A percentile compares a stretch with the other conserved stretches of the same genome.
Conservation (phyloP, 92 coral and sea anemone species). For the Bergia sp. region DNA sequence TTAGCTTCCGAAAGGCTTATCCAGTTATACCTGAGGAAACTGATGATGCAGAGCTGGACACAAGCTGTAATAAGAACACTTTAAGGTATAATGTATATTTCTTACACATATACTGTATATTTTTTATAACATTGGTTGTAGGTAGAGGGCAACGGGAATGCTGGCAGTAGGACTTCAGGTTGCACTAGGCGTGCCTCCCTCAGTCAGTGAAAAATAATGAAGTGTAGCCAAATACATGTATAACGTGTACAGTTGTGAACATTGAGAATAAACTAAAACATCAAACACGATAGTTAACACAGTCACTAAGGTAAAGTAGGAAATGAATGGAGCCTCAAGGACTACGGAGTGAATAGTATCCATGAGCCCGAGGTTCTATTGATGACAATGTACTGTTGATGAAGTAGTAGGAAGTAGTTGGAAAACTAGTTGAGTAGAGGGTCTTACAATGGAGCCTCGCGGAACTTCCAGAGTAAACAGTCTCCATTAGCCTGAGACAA, state of each 20-base stretch:
- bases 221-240: too few relatives aligned
- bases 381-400: too few relatives aligned
- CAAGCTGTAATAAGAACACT: not conserved
- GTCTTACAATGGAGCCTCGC: not conserved
- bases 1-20: constrained; percentile 31
- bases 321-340: not conserved
- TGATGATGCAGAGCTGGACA: not conserved
- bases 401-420: too few relatives aligned
- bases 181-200: not conserved
- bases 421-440: not conserved
- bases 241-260: not conserved
- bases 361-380: too few relatives aligned
- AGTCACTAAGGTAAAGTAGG: not conserved
- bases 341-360: too few relatives aligned
- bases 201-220: not conserved
- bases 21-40: constrained; percentile 20
- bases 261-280: too few relatives aligned
- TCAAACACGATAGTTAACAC: not conserved
- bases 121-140: not conserved
- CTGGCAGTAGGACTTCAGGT: not conserved
- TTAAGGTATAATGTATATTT: not conserved
- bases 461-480: too few relatives aligned
- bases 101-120: not conserved
- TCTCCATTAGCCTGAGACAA: too few relatives aligned
- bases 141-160: too few relatives aligned